Conservation (phyloP, 2,113 vertebrate genomes). For the Mormoops blainvillei region DNA sequence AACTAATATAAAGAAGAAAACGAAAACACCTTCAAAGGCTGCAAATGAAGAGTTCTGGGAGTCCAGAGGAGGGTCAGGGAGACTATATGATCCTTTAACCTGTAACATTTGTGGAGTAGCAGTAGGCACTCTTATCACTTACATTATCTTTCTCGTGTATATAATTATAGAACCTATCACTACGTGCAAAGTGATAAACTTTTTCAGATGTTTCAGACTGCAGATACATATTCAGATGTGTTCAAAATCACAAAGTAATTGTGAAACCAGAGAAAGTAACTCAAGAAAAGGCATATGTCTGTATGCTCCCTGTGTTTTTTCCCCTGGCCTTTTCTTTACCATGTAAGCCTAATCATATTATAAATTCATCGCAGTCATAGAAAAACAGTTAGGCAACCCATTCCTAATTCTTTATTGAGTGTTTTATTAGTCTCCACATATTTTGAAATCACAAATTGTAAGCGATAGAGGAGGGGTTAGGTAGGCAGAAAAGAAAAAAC, state of each 20-base stretch:
- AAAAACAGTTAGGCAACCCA: neutral
- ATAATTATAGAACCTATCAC: neutral
- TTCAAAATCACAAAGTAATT: neutral
- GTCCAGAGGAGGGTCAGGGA: neutral
- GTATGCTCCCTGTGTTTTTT: neutral
- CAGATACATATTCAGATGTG: neutral
- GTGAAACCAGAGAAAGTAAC: neutral
- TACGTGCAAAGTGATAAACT: neutral
- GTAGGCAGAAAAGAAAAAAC: neutral
- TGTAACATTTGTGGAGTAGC: neutral
- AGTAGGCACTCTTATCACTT: neutral
- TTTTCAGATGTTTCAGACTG: neutral
- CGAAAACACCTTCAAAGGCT: neutral
- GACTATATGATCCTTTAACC: neutral
- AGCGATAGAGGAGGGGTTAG: neutral
- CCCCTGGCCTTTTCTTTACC: neutral
- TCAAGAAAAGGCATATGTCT: neutral
- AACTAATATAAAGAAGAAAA: neutral
- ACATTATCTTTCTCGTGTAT: neutral
- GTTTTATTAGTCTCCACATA: neutral
- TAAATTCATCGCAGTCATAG: neutral
- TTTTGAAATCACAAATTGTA: constrained; percentile 11
- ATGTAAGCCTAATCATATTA: neutral
- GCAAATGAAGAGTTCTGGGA: neutral
- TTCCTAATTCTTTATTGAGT: neutral